Percentiles rank a stretch among this genome's conserved stretches.
phyloP scores from a whole-genome alignment of 2,113 vertebrate genomes.

The Centrocercus urophasianus region DNA sequence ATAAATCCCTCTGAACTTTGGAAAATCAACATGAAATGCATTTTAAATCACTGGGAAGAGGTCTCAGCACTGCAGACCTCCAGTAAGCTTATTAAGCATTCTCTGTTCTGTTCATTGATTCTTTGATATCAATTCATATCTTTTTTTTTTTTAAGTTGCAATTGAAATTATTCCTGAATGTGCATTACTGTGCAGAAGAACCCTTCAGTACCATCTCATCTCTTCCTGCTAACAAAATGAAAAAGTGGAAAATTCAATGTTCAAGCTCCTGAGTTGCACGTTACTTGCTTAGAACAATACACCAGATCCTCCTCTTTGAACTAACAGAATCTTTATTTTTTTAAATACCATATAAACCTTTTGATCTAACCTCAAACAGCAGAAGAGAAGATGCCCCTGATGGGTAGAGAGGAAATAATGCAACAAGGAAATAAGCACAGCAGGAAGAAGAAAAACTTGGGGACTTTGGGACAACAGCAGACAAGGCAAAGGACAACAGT shows the following conservation, averaged over 20 bases:
- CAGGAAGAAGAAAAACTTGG: not conserved
- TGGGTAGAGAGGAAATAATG: not conserved
- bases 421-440: not conserved
- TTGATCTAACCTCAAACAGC: not conserved
- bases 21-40: conserved; percentile 21
- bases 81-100: not conserved
- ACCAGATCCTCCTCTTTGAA: not conserved
- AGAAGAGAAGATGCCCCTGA: not conserved
- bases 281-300: not conserved
- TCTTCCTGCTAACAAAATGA: not conserved
- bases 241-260: not conserved
- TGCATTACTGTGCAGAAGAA: not conserved
- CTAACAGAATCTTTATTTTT: not conserved
- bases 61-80: not conserved
- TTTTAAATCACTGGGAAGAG: not conserved
- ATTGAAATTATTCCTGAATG: not conserved
- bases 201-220: not conserved
- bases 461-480: not conserved
- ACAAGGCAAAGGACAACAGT: not conserved
- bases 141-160: not conserved
- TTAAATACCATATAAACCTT: not conserved
- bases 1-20: conserved; percentile 13
- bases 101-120: not conserved
- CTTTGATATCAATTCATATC: not conserved
- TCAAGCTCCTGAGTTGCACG: not conserved